These are phyloP conservation scores for Drosophila lutescens DNA, from an alignment of 2,888 invertebrate genomes.

Conservation along the genomic window DNA sequence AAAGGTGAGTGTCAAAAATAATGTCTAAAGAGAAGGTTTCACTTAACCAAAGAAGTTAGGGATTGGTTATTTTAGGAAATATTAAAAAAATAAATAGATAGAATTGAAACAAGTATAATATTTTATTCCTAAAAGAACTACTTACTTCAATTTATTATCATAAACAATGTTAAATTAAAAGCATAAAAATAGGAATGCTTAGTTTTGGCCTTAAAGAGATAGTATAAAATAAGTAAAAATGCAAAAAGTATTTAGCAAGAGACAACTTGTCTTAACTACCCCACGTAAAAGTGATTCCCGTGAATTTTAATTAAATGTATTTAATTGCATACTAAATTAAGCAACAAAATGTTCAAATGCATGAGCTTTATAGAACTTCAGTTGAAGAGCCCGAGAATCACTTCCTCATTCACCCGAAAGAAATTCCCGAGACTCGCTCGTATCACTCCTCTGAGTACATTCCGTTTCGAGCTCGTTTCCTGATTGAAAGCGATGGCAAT, in stretches of 20 bases:
- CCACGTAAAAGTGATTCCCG: background rate
- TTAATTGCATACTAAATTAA: conserved; percentile 1
- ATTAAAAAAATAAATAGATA: no score
- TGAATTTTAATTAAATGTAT: background rate
- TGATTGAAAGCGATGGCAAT: conserved; percentile 13
- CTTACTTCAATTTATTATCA: no score
- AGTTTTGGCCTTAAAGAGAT: background rate
- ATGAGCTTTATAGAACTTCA: conserved; percentile 2
- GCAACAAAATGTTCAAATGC: background rate
- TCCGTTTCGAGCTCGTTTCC: conserved; percentile 31
- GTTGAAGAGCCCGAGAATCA: conserved; percentile 20
- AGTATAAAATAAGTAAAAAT: background rate
- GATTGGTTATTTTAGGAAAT: no score
- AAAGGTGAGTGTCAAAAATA: conserved; percentile 54
- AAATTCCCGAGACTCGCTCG: conserved; percentile 4
- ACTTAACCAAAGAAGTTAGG: no score
- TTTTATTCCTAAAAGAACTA: no score
- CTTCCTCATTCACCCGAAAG: conserved; percentile 32
- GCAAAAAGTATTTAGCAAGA: no score
- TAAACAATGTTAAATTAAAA: no score
- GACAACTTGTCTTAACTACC: background rate
- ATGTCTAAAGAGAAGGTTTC: no score
- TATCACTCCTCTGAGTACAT: conserved; percentile 24
- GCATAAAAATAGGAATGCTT: background rate
- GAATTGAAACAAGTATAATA: no score